Evolutionary conservation across 2,888 invertebrate genomes (phyloP), one percentile per base, ranked within the genome.

Genomic region (Exephanes ischioxanthus): DNA sequence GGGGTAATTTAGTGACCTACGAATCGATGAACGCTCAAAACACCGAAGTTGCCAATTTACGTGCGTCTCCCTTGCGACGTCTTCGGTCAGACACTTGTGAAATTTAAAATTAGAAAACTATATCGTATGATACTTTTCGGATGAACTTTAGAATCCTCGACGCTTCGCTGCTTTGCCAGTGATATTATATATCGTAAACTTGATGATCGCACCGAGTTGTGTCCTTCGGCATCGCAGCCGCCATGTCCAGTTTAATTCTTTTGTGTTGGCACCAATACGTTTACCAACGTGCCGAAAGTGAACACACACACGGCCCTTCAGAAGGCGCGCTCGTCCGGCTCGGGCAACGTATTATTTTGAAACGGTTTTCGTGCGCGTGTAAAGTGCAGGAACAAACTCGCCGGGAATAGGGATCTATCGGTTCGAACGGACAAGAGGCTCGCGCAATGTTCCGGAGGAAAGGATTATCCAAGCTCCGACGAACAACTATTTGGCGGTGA

Each of bases 171-270:
- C 0, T 2, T 16, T 19, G 51, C 45, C 19, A 30, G 30, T 45
- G n/a, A 71, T 48, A 53, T 53, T n/a, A 71, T 45, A 19, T 19
- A 61, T 33, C 22, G 70, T 19, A 37, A 75, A 45, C 67, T 53
- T 48, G 68, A 22, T 41, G 67, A 58, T 83, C 63, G 30, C 22
- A 26, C 6, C 33, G 30, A 75, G 33, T 75, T 63, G 75, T 75
- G 68, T 55, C 41, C 41, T 22, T 75, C 51, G 41, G 75, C 61
- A 70, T 79, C 41, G 37, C 51, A 45, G 63, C 63, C 75, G 83
- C 83, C 83, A 80, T 83, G 79, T 68, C 73, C 33, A 33, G 26
- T 22, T 58, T 26, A 48, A 48, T 48, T 48, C 45, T 37, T 30
- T 33, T 33, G 26, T 30, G 75, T 75, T 66, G 75, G 75, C 33